Base-by-base conservation (phyloP, 2,113 vertebrate genomes). In the Quiscalus mexicanus region DNA sequence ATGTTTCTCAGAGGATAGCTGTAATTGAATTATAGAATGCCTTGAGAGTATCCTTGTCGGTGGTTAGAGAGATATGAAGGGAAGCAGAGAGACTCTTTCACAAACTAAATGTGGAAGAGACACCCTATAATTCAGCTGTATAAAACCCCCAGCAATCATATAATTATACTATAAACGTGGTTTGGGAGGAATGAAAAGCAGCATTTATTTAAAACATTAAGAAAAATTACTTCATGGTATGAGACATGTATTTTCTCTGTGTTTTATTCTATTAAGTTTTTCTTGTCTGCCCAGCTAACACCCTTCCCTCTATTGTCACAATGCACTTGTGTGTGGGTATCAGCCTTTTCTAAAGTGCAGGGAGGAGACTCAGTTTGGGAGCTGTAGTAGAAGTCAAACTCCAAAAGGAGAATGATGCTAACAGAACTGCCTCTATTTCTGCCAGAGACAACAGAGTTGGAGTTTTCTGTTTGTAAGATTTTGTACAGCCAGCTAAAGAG, bases 1-100 rank as follows among this genome's bases (percentile, higher is more conserved):
- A 97, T 97, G 93, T 97, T 97, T 98, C 97, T 97, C 97, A 95
- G 94, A 97, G 97, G 97, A 94, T 76, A 97, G 85, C 96, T 97
- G 94, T 97, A 98, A 98, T 98, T 98, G 97, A 98, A 97, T 98
- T 98, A 97, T 89, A 95, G 97, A 96, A 95, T 97, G 93, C 96
- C 97, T 98, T 97, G 94, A 97, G 97, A 97, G 92, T 97, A 97
- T 98, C 97, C 97, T 85, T 96, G 96, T 85, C 20, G 1, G 95
- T 96, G 95, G 96, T 97, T 98, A 97, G 96, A 98, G 97, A 97
- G 96, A 94, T 53, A 19, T 64, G 79, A 97, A 98, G 86, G 90
- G 95, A 92, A 97, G 95, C 77, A 0, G 89, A 96, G 90, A 94
- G 91, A 86, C 93, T 96, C 93, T 98, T 96, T 95, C 84, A 95